Evolutionary conservation across 1,140 invertebrate species (phyloP), one percentile per base, ranked within the genome.

Genomic region (Hydropsyche tenuis): DNA sequence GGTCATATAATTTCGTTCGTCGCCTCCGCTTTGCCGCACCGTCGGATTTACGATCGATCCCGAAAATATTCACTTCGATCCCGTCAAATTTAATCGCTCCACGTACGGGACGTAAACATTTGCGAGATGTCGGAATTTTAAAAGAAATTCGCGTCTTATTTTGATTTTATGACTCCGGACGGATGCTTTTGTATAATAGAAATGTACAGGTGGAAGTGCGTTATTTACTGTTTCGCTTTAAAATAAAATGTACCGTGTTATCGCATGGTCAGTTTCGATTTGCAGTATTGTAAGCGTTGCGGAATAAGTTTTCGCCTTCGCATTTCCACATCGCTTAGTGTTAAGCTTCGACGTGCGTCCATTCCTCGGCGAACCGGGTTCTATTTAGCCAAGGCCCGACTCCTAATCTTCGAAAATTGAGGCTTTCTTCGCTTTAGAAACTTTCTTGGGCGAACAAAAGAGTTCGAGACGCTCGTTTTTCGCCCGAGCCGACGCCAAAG

Each of bases 361-460:
- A 4, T 23, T 72, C 64, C 56, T 18, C 56, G 51, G 42, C 16
- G 45, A n/a, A 65, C 16, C n/a, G 27, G 9, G 71, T 45, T 64
- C 62, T 42, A 53, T 37, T 43, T 37, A 70, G 12, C 27, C 56
- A 53, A 56, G 25, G 11, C 20, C 60, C 62, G 43, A 42, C 18
- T 66, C 42, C 51, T 73, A 73, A 73, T 73, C 72, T 73, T 56
- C 60, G 63, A 73, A 73, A 73, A 68, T 73, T 73, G 72, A 73
- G 72, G 64, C 72, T 73, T 73, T 73, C 46, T 51, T 64, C 63
- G 60, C 56, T n/a, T 60, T 11, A 6, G 20, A 7, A 72, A 72
- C 53, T 63, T 65, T 65, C 16, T 27, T 11, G 12, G 30, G 30
- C n/a, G 16, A 18, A 43, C 30, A 65, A 65, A 65, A 65, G 63